Percentiles rank a stretch among this genome's conserved stretches.
Evolutionary conservation across 2,888 invertebrate genomes (phyloP).

Genomic region (Diaphora mendica): DNA sequence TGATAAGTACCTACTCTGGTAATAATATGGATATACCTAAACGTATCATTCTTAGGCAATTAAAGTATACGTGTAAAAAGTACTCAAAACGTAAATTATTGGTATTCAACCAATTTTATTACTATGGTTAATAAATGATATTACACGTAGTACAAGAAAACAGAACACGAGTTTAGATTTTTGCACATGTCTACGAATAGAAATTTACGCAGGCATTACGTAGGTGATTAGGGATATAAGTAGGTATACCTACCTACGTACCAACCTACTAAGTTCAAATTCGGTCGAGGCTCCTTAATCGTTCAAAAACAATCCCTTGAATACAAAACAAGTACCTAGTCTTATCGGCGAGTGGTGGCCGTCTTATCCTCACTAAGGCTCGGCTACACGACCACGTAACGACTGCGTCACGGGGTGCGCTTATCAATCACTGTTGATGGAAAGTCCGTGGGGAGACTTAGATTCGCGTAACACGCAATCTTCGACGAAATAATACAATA

Average conservation of each 20-base stretch:
- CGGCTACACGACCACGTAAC: constrained; percentile 52
- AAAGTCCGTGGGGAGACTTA: constrained; percentile 64
- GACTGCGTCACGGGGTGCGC: constrained; percentile 62
- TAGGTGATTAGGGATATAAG: not conserved
- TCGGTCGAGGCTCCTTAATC: not conserved
- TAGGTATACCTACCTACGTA: not conserved
- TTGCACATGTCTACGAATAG: not conserved
- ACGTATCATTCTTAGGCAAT: not conserved
- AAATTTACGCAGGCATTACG: not conserved
- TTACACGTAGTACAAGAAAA: too few species aligned
- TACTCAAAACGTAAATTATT: not conserved
- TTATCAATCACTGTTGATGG: constrained; percentile 78
- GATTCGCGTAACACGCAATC: constrained; percentile 35
- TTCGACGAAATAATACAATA: constrained; percentile 18
- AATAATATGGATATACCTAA: not conserved
- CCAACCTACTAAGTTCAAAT: not conserved
- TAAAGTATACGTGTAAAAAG: too few species aligned
- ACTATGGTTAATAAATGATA: too few species aligned
- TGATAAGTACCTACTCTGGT: not conserved
- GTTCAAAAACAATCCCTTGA: not conserved
- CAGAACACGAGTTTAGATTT: not conserved
- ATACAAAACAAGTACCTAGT: not conserved
- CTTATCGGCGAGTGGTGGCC: not conserved
- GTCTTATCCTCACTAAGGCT: constrained; percentile 55
- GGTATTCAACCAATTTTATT: not conserved